Percentiles rank a stretch among this genome's conserved stretches.
Conservation (phyloP, 2,113 vertebrate species). For the Oenanthe melanoleuca region DNA sequence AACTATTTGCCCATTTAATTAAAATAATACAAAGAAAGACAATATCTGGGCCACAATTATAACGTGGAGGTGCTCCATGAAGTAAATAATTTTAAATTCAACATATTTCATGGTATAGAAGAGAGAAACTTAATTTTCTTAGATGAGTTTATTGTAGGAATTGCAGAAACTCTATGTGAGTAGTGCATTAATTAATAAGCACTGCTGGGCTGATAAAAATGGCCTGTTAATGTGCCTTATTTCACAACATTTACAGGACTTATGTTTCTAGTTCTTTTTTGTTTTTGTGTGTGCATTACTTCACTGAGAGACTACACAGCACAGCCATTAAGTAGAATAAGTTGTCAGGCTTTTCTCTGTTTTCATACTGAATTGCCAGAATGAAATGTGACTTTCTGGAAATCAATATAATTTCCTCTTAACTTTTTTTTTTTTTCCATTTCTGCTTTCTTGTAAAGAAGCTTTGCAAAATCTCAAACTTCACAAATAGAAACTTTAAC, state of each 20-base stretch:
- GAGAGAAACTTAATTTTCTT: not conserved
- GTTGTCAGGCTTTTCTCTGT: not conserved
- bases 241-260: not conserved
- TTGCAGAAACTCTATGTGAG: not conserved
- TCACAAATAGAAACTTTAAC: not conserved
- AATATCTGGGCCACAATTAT: not conserved
- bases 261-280: not conserved
- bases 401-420: not conserved
- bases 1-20: not conserved
- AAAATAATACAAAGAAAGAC: not conserved
- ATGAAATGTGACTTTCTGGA: not conserved
- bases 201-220: not conserved
- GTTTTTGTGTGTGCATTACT: not conserved
- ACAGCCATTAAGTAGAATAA: not conserved
- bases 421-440: accelerated
- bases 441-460: not conserved
- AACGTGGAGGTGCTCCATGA: not conserved
- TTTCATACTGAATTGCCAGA: not conserved
- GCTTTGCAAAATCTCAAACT: not conserved
- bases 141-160: not conserved
- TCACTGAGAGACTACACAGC: not conserved
- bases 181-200: not conserved
- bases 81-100: not conserved
- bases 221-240: not conserved
- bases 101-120: not conserved